Percentiles rank a stretch among this genome's conserved stretches.
Conservation (phyloP, 2,888 invertebrate species). For the Xanthia togata region DNA sequence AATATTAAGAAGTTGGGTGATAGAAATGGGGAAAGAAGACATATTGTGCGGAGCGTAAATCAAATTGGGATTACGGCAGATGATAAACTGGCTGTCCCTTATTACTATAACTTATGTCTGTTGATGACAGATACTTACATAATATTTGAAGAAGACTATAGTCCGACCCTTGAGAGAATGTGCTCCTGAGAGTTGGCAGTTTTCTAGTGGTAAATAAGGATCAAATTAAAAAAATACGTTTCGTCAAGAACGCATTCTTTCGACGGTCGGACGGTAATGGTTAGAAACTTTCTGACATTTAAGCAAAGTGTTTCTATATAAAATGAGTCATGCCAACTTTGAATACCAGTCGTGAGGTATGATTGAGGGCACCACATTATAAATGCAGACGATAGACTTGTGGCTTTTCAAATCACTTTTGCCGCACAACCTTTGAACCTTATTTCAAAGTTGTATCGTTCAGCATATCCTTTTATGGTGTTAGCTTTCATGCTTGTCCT, state of each 20-base stretch:
- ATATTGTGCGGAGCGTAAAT: background rate
- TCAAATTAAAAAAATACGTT: too few species aligned
- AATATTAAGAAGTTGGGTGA: background rate
- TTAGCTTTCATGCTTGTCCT: conserved; percentile 23
- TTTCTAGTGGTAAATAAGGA: too few species aligned
- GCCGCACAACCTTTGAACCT: conserved; percentile 45
- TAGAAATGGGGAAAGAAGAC: background rate
- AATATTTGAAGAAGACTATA: background rate
- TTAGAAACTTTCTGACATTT: conserved; percentile 1
- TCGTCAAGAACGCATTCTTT: too few species aligned
- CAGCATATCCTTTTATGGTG: conserved; percentile 30
- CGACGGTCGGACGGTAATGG: background rate
- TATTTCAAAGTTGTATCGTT: conserved; percentile 17
- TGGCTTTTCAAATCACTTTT: conserved; percentile 48
- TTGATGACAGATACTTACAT: background rate
- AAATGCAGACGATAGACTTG: conserved; percentile 22
- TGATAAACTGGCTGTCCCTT: background rate
- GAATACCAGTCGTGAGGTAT: conserved; percentile 37
- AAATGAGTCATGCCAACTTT: conserved; percentile 26
- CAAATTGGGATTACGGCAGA: background rate
- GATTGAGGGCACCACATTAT: conserved; percentile 51
- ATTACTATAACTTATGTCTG: background rate
- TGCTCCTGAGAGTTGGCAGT: too few species aligned
- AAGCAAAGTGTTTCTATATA: conserved; percentile 17
- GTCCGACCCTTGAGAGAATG: too few species aligned